A percentile compares a stretch with the other conserved stretches of the same genome.
Conservation (phyloP, 2,113 vertebrate genomes). For the Myotis lucifugus region DNA sequence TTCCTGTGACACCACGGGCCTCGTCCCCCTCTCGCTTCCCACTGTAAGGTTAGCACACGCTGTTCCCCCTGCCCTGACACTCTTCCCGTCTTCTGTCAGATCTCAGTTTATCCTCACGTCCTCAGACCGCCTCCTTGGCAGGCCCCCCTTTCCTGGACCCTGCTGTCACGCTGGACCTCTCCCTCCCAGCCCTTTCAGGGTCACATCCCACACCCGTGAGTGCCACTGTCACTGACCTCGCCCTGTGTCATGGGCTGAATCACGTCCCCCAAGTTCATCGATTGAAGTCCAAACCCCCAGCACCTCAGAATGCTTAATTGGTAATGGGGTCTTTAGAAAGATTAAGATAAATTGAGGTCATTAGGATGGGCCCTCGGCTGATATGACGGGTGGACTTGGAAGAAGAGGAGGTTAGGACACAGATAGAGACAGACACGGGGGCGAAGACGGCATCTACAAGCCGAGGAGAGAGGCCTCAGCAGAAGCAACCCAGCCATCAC, state of each 20-base stretch:
- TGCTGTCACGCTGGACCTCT: background rate
- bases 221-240: too few relatives aligned
- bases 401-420: background rate
- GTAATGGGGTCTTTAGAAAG: background rate
- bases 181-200: background rate
- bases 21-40: background rate
- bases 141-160: background rate
- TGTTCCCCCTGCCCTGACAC: background rate
- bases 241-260: background rate
- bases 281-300: background rate
- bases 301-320: background rate
- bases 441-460: background rate
- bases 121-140: background rate
- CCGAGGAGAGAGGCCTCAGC: background rate
- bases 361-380: background rate
- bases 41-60: too few relatives aligned
- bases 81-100: background rate
- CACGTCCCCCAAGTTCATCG: background rate
- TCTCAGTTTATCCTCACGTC: background rate
- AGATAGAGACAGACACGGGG: background rate
- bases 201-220: background rate
- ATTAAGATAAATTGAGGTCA: background rate
- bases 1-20: background rate
- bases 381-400: background rate
- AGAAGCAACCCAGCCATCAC: background rate